A percentile compares a stretch with the other conserved stretches of the same genome.
Evolutionary conservation across 2,888 invertebrate species (phyloP).

Genomic region (Pristionchus arcanus): DNA sequence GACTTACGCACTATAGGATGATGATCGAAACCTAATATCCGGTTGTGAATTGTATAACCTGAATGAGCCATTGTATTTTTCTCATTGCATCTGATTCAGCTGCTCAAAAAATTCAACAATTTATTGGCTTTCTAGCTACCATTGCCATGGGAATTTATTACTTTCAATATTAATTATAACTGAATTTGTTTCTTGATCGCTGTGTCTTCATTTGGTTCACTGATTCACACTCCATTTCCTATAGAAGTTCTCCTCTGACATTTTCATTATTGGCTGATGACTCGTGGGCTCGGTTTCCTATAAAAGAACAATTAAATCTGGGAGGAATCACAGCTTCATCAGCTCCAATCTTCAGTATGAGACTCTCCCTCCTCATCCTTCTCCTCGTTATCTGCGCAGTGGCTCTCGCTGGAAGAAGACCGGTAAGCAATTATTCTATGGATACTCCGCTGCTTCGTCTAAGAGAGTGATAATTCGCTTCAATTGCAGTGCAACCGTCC

Average conservation of each 20-base stretch:
- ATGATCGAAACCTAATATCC: no score
- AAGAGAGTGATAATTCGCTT: background rate
- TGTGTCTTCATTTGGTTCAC: background rate
- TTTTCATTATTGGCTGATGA: constrained; percentile 7
- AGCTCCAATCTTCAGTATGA: constrained; percentile 3
- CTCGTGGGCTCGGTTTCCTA: background rate
- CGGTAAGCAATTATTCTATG: background rate
- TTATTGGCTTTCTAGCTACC: background rate
- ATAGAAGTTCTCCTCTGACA: background rate
- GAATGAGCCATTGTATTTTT: no score
- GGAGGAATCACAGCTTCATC: constrained; percentile 25
- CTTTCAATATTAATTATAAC: background rate
- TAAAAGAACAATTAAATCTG: background rate
- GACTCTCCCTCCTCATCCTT: constrained; percentile 32
- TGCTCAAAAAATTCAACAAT: no score
- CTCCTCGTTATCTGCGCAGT: constrained; percentile 37
- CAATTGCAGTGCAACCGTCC: constrained; percentile 25
- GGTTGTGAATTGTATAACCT: no score
- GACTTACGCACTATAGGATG: no score
- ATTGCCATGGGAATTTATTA: background rate
- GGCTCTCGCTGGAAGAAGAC: constrained; percentile 6
- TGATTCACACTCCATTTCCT: constrained; percentile 3
- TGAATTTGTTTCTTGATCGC: background rate
- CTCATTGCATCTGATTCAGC: no score
- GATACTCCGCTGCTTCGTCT: background rate